Evolutionary conservation across 2,888 invertebrate genomes (phyloP).

Genomic region (Cephus runcator): DNA sequence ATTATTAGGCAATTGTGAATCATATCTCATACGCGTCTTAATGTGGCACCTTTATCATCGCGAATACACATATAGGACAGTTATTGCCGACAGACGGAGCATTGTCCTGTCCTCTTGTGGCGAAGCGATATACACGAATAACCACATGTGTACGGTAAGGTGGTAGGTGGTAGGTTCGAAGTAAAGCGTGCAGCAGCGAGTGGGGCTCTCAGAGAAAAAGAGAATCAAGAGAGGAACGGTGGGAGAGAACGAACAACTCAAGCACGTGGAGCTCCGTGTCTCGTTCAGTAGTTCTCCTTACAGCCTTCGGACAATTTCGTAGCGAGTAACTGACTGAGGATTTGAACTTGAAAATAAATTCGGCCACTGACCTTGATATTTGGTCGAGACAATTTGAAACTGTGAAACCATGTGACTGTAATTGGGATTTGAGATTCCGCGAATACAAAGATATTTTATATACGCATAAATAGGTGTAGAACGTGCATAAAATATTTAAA

Average conservation of each 20-base stretch:
- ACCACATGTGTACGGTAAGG: neutral
- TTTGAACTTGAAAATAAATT: neutral
- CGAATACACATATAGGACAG: conserved; percentile 31
- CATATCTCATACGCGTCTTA: conserved; percentile 13
- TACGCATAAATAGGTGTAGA: neutral
- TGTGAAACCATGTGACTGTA: neutral
- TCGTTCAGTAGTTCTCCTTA: conserved; percentile 56
- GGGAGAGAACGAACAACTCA: conserved; percentile 51
- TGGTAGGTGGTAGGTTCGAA: conserved; percentile 13
- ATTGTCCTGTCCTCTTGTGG: conserved; percentile 36
- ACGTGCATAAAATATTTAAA: neutral
- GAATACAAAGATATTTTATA: neutral
- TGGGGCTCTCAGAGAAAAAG: conserved; percentile 19
- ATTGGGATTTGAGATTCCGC: neutral
- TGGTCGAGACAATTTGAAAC: neutral
- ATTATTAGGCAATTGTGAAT: too few relatives aligned
- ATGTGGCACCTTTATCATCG: conserved; percentile 36
- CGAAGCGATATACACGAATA: neutral
- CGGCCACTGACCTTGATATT: neutral
- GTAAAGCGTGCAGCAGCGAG: conserved; percentile 10
- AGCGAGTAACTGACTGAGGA: conserved; percentile 18
- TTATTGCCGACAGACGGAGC: conserved; percentile 32
- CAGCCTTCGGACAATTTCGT: conserved; percentile 55
- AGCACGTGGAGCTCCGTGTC: conserved; percentile 59
- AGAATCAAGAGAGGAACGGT: conserved; percentile 35